phyloP scores from a whole-genome alignment of 2,797 vertebrate species.

The Gila robusta region DNA sequence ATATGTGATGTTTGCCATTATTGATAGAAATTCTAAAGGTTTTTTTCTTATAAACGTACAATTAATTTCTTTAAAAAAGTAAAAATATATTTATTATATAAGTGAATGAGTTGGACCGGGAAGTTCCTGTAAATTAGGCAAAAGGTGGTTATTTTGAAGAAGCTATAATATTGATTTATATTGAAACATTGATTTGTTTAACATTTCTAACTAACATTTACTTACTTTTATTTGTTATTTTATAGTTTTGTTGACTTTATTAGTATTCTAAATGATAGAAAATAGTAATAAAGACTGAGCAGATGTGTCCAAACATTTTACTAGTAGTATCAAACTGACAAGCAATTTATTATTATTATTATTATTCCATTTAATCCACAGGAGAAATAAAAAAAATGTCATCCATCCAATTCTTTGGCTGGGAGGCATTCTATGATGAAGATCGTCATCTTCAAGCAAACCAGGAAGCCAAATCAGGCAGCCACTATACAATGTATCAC shows the following conservation, averaged over 20 bases:
- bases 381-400: conserved; percentile 47
- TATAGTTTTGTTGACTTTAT: background rate
- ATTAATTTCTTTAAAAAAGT: background rate
- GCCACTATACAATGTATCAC: conserved; percentile 78
- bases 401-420: conserved; percentile 52
- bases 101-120: background rate
- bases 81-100: background rate
- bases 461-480: conserved; percentile 68
- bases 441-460: conserved; percentile 60
- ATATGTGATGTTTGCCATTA: background rate
- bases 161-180: background rate
- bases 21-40: background rate
- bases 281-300: background rate
- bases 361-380: background rate
- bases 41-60: background rate
- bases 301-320: background rate
- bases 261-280: background rate
- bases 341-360: background rate
- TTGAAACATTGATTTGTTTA: background rate
- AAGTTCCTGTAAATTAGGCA: background rate
- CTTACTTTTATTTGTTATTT: background rate
- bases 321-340: background rate
- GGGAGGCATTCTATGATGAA: conserved; percentile 59
- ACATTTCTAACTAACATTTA: background rate
- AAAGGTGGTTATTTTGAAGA: background rate